Conservation (phyloP, 2,113 vertebrate species). For the Puma concolor region DNA sequence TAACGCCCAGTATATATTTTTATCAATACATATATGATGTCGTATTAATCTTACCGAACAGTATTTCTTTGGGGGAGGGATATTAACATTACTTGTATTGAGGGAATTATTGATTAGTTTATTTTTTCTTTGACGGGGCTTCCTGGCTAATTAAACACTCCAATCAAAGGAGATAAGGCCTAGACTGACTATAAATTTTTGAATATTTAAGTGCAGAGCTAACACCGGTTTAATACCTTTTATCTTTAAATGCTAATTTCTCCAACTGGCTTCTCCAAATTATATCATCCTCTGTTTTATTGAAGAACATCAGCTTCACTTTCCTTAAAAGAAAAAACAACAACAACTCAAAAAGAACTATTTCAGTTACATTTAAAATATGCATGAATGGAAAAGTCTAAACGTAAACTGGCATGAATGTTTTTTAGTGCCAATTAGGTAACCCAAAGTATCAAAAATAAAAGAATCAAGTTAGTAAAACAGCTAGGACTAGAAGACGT, state of each 20-base stretch:
- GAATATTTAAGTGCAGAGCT: conserved; percentile 16
- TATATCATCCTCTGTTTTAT: conserved; percentile 94
- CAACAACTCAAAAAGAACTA: conserved; percentile 30
- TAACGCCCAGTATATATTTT: background rate
- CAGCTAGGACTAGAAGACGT: background rate
- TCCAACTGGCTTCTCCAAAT: conserved; percentile 93
- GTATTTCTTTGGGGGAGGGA: background rate
- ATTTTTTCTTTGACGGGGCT: conserved; percentile 17
- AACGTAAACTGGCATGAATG: background rate
- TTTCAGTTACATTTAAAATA: conserved; percentile 51
- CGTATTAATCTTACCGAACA: background rate
- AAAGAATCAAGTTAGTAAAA: conserved; percentile 27
- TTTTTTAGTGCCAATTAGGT: conserved; percentile 4
- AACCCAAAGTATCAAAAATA: conserved; percentile 18
- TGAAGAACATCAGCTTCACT: conserved; percentile 94
- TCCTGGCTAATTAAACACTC: conserved; percentile 36
- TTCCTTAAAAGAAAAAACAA: conserved; percentile 84
- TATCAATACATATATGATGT: background rate
- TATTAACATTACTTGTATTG: conserved; percentile 5
- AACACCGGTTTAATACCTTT: conserved; percentile 87
- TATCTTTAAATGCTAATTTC: conserved; percentile 87
- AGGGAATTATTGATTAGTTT: background rate
- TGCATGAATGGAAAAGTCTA: background rate
- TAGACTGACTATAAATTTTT: background rate
- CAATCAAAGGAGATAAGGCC: background rate